A percentile compares a stretch with the other conserved stretches of the same genome.
These are phyloP conservation scores for Willisornis vidua DNA, from an alignment of 2,113 vertebrate species.

Conservation along the genomic window DNA sequence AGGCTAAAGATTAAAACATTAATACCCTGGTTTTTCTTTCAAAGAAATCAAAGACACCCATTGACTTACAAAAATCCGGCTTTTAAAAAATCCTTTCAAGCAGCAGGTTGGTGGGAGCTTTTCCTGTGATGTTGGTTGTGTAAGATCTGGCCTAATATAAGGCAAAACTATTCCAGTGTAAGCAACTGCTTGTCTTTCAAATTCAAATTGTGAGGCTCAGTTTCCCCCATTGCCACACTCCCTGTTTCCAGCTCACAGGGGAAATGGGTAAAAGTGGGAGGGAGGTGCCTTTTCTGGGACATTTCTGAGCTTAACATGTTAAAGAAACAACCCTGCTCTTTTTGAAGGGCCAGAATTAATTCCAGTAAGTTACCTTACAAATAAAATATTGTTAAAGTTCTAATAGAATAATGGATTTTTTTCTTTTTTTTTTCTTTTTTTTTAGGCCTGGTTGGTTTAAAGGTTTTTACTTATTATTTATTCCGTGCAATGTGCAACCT, in stretches of 20 bases:
- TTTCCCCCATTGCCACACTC: not conserved
- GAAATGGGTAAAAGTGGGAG: not conserved
- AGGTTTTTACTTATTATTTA: not conserved
- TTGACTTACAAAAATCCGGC: not conserved
- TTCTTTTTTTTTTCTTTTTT: not conserved
- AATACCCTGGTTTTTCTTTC: not conserved
- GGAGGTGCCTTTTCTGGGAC: not conserved
- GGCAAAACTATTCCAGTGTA: not conserved
- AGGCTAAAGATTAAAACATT: conserved; percentile 17
- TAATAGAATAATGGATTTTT: not conserved
- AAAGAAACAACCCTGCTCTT: not conserved
- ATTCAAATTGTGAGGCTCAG: not conserved
- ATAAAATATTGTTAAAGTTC: not conserved
- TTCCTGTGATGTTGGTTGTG: not conserved
- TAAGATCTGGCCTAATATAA: not conserved
- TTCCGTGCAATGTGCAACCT: too few relatives aligned
- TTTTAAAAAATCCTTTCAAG: not conserved
- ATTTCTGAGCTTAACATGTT: not conserved
- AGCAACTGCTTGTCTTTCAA: not conserved
- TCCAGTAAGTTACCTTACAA: not conserved
- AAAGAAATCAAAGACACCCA: not conserved
- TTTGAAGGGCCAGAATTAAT: not conserved
- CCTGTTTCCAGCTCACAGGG: not conserved
- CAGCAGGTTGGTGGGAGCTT: not conserved
- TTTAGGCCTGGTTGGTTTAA: not conserved